A percentile compares a stretch with the other conserved stretches of the same genome.
phyloP scores from a whole-genome alignment of 1,140 invertebrate species.

The Samia ricini region DNA sequence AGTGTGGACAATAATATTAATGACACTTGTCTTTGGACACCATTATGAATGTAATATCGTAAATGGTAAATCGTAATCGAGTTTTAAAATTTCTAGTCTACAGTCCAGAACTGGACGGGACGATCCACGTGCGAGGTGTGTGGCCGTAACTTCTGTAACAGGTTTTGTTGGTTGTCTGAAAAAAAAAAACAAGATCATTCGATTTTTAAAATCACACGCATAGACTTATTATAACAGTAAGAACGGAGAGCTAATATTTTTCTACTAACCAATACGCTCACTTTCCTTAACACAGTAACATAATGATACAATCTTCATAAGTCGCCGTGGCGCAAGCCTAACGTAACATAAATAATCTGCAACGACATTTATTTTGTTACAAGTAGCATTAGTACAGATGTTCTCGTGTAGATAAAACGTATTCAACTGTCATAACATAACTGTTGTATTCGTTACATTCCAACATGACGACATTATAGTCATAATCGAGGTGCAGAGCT shows the following conservation, averaged over 20 bases:
- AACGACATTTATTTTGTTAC: constrained; percentile 42
- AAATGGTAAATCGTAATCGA: too few relatives aligned
- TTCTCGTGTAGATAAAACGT: constrained; percentile 36
- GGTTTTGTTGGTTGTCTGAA: constrained; percentile 41
- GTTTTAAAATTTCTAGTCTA: not conserved
- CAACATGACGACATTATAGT: constrained; percentile 22
- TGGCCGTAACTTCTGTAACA: constrained; percentile 47
- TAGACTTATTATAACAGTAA: constrained; percentile 33
- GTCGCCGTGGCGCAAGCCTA: constrained; percentile 37
- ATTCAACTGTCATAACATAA: constrained; percentile 33
- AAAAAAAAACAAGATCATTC: constrained; percentile 67
- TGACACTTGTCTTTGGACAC: too few relatives aligned
- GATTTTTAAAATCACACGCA: constrained; percentile 54
- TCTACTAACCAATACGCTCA: constrained; percentile 49
- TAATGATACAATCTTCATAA: constrained; percentile 47
- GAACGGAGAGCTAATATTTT: constrained; percentile 16
- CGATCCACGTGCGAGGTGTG: constrained; percentile 43
- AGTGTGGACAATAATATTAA: too few relatives aligned
- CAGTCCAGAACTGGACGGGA: not conserved
- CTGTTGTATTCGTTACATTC: constrained; percentile 27
- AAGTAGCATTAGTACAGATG: constrained; percentile 42
- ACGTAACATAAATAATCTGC: constrained; percentile 35
- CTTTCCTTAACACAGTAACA: constrained; percentile 56
- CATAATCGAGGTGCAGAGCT: not conserved
- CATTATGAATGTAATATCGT: too few relatives aligned